phyloP scores from a whole-genome alignment of 64 coral and sea anemone genomes.

The Anthopleura sola region DNA sequence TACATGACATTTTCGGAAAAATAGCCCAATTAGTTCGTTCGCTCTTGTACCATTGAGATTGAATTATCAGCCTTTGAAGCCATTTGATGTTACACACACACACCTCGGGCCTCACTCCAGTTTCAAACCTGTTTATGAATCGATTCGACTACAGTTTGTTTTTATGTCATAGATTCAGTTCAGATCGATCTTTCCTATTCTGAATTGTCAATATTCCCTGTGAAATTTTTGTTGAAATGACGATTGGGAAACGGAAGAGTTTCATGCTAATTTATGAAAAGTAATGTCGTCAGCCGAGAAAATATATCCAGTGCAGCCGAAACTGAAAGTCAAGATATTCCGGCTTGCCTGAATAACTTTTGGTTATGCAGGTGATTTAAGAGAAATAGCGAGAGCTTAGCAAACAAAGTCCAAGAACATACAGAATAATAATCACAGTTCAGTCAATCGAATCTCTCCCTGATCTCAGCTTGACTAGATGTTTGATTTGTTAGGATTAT shows the following conservation, averaged over 20 bases:
- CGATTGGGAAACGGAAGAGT: background rate
- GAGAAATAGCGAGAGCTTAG: background rate
- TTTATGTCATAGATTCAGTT: background rate
- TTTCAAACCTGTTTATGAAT: conserved; percentile 2
- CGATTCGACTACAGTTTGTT: background rate
- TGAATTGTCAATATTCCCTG: background rate
- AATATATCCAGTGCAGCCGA: background rate
- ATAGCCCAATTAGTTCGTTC: background rate
- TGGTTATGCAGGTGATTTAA: background rate
- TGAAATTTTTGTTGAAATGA: background rate
- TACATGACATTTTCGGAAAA: background rate
- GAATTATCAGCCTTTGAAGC: background rate
- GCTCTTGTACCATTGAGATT: conserved; percentile 9
- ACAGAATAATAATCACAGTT: background rate
- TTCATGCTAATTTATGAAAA: background rate
- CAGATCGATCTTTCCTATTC: background rate
- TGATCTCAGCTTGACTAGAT: conserved; percentile 2
- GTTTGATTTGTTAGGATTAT: background rate
- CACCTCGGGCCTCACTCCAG: background rate
- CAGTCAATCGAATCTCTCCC: background rate
- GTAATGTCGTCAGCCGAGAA: background rate
- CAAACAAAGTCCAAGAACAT: background rate
- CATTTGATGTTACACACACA: background rate
- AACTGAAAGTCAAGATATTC: background rate
- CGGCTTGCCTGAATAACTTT: background rate